Conservation (phyloP, 2,888 invertebrate species). For the Nomada flava region DNA sequence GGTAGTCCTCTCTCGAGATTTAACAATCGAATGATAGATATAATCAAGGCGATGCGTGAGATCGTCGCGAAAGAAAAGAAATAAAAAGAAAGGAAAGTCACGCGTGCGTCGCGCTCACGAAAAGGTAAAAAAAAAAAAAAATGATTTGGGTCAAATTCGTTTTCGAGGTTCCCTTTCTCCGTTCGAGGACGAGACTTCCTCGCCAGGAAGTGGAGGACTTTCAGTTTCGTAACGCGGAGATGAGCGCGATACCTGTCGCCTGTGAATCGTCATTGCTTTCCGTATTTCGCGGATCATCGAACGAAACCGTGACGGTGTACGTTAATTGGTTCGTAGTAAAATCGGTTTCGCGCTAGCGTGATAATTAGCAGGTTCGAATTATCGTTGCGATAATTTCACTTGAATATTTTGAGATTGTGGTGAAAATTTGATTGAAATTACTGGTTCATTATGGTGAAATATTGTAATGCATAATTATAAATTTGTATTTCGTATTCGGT, state of each 20-base stretch:
- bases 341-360: too few relatives aligned
- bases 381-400: too few relatives aligned
- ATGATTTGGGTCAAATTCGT: conserved; percentile 69
- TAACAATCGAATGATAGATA: too few relatives aligned
- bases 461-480: too few relatives aligned
- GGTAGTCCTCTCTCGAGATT: too few relatives aligned
- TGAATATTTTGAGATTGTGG: too few relatives aligned
- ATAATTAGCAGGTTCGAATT: too few relatives aligned
- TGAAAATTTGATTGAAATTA: too few relatives aligned
- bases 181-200: conserved; percentile 52
- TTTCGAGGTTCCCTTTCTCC: conserved; percentile 65
- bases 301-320: background rate
- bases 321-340: too few relatives aligned
- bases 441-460: too few relatives aligned
- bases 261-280: conserved; percentile 12
- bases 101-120: conserved; percentile 15
- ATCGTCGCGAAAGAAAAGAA: background rate
- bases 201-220: conserved; percentile 64
- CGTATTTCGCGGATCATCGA: conserved; percentile 7
- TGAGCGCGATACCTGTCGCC: conserved; percentile 22
- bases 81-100: conserved; percentile 50
- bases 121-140: background rate
- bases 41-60: too few relatives aligned
- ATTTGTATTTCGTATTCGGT: too few relatives aligned
- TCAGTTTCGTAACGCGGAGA: conserved; percentile 65